Evolutionary conservation across 2,888 invertebrate species (phyloP).

Genomic region (Peribatodes rhomboidaria): DNA sequence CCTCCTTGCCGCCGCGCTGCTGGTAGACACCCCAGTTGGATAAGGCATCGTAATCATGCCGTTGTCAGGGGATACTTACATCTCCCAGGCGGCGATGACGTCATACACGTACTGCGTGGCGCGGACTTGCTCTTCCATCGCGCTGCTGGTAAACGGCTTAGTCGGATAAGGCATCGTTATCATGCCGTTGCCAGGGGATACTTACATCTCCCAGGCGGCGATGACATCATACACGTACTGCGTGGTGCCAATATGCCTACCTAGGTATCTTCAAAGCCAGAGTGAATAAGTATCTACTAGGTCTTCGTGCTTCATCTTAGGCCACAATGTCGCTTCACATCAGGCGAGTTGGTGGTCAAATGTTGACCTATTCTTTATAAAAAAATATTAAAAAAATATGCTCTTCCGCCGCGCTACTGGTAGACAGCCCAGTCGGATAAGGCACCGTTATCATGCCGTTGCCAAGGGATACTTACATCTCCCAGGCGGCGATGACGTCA

Average conservation of each 20-base stretch:
- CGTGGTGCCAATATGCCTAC: no score
- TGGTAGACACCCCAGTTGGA: conserved; percentile 99
- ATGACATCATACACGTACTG: conserved; percentile 98
- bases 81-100: conserved; percentile 97
- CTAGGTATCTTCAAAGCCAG: no score
- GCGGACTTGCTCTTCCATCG: conserved; percentile 95
- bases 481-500: conserved; percentile 98
- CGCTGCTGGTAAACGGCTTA: conserved; percentile 98
- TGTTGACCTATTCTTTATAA: no score
- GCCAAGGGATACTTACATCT: conserved; percentile 88
- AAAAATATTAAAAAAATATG: no score
- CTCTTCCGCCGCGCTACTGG: conserved; percentile 94
- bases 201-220: conserved; percentile 97
- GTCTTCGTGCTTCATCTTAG: no score
- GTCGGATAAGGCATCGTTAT: no score
- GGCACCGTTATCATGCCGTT: no score
- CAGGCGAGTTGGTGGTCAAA: no score
- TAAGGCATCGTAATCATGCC: no score
- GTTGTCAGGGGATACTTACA: conserved; percentile 84
- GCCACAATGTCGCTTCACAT: no score
- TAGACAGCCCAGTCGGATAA: conserved; percentile 99
- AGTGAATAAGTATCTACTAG: no score
- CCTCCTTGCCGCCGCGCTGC: conserved; percentile 94
- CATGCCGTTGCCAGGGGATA: background rate
- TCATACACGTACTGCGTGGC: no score